A percentile compares a stretch with the other conserved stretches of the same genome.
Evolutionary conservation across 2,888 invertebrate genomes (phyloP).

Genomic region (Leptarthrus brevirostris): DNA sequence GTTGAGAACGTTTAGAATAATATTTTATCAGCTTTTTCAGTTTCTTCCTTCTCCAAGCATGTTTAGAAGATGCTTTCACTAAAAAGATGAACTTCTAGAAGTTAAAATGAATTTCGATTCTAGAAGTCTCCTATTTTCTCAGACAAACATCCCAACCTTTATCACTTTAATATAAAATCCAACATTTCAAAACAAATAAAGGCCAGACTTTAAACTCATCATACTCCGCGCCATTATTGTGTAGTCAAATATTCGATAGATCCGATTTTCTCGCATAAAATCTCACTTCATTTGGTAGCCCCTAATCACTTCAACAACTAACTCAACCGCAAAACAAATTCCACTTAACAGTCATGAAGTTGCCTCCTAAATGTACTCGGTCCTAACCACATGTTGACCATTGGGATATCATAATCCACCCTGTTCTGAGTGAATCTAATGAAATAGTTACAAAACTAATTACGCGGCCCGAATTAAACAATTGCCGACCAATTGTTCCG

Average conservation of each 20-base stretch:
- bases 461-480: slow-evolving; percentile 51
- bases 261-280: slow-evolving; percentile 36
- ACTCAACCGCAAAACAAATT: slow-evolving; percentile 49
- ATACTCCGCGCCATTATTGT: too few species aligned
- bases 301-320: slow-evolving; percentile 51
- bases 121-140: too few species aligned
- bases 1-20: too few species aligned
- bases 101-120: too few species aligned
- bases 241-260: slow-evolving; percentile 10
- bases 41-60: too few species aligned
- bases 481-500: slow-evolving; percentile 42
- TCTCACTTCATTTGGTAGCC: slow-evolving; percentile 36
- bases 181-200: slow-evolving; percentile 33
- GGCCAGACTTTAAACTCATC: slow-evolving; percentile 13
- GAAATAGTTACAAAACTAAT: slow-evolving; percentile 53
- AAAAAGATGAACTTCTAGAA: too few species aligned
- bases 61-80: too few species aligned
- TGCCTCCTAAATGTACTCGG: slow-evolving; percentile 32
- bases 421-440: slow-evolving; percentile 44
- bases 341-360: slow-evolving; percentile 49
- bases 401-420: slow-evolving; percentile 47
- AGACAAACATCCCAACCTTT: too few species aligned
- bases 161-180: too few species aligned
- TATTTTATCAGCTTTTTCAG: too few species aligned
- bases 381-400: slow-evolving; percentile 48